Evolutionary conservation across 2,888 invertebrate species (phyloP).

Genomic region (Crocallis elinguaria): DNA sequence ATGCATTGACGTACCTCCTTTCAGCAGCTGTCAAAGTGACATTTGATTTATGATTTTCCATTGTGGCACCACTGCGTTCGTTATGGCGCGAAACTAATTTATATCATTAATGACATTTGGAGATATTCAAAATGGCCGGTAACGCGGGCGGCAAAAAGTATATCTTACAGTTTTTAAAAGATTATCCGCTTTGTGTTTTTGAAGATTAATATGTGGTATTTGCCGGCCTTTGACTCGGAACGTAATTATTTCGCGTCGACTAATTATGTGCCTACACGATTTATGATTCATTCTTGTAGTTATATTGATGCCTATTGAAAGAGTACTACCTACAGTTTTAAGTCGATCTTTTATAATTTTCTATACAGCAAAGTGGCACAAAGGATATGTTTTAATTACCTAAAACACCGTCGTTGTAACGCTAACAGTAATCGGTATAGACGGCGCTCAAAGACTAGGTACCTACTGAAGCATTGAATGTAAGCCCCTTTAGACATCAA

Average conservation of each 20-base stretch:
- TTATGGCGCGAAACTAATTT: constrained; percentile 81
- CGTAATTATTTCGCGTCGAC: constrained; percentile 33
- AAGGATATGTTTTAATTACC: too few relatives aligned
- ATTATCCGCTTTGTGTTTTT: constrained; percentile 48
- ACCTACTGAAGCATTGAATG: too few relatives aligned
- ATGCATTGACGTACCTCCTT: constrained; percentile 79
- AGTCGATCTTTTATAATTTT: neutral
- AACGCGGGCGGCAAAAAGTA: constrained; percentile 56
- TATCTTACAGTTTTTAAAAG: constrained; percentile 51
- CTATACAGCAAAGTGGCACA: neutral
- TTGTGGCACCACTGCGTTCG: constrained; percentile 76
- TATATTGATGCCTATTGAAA: constrained; percentile 18
- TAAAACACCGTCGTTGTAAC: too few relatives aligned
- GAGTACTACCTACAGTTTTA: neutral
- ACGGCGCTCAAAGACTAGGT: too few relatives aligned
- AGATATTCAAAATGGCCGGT: constrained; percentile 72
- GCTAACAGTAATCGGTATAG: too few relatives aligned
- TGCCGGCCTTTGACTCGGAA: constrained; percentile 47
- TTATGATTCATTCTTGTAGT: constrained; percentile 20
- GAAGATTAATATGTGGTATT: constrained; percentile 55
- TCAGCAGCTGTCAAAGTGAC: constrained; percentile 80
- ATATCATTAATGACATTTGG: constrained; percentile 77
- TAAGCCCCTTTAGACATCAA: too few relatives aligned
- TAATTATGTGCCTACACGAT: constrained; percentile 30
- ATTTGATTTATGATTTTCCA: constrained; percentile 79